Conservation (phyloP, 2,888 invertebrate genomes). For the Thera britannica region DNA sequence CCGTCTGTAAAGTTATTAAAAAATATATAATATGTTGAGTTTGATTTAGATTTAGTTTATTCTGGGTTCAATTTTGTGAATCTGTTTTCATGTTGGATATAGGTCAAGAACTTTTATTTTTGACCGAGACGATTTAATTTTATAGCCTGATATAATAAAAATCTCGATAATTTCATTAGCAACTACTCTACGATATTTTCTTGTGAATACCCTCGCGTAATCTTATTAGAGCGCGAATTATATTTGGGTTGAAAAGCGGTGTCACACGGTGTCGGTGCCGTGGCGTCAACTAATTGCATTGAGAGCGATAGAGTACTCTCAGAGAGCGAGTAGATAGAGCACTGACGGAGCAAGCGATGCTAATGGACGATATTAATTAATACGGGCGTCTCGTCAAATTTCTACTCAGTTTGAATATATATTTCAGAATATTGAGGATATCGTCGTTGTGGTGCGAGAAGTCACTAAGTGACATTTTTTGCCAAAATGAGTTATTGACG, state of each 20-base stretch:
- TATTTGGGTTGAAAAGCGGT: slow-evolving; percentile 74
- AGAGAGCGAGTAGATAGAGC: slow-evolving; percentile 39
- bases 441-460: slow-evolving; percentile 31
- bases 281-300: slow-evolving; percentile 77
- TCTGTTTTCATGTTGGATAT: not conserved
- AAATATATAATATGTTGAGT: too few species aligned
- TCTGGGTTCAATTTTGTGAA: too few species aligned
- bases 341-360: slow-evolving; percentile 71
- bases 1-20: too few species aligned
- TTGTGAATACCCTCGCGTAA: slow-evolving; percentile 72
- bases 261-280: slow-evolving; percentile 69
- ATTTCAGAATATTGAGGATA: slow-evolving; percentile 56
- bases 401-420: slow-evolving; percentile 67
- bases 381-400: slow-evolving; percentile 77
- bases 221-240: slow-evolving; percentile 76
- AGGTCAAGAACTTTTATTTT: too few species aligned
- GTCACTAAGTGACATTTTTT: too few species aligned
- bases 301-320: slow-evolving; percentile 72
- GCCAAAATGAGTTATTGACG: too few species aligned
- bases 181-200: slow-evolving; percentile 65
- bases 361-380: slow-evolving; percentile 83
- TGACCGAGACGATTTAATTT: not conserved
- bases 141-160: slow-evolving; percentile 31
- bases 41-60: too few species aligned
- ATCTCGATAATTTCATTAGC: slow-evolving; percentile 55